phyloP scores from a whole-genome alignment of 2,888 invertebrate species.

The Unio delphinus region DNA sequence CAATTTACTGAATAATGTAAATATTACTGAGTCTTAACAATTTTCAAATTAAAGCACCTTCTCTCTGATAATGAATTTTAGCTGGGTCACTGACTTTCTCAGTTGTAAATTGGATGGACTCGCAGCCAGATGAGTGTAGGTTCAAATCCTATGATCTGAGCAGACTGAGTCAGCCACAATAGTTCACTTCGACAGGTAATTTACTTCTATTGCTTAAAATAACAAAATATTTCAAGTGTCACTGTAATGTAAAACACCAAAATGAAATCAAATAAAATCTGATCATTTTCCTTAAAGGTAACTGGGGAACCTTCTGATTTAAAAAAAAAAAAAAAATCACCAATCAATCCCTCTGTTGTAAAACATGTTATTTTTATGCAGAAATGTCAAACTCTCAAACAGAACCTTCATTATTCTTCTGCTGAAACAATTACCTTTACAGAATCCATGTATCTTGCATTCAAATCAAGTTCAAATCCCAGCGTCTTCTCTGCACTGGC shows the following conservation, averaged over 20 bases:
- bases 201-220: too few relatives aligned
- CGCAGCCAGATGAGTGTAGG: too few relatives aligned
- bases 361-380: not conserved
- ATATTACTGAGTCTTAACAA: not conserved
- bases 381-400: not conserved
- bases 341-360: too few relatives aligned
- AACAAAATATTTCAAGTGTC: too few relatives aligned
- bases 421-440: slow-evolving; percentile 57
- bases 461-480: slow-evolving; percentile 69
- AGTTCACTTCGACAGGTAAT: too few relatives aligned
- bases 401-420: too few relatives aligned
- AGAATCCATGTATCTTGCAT: slow-evolving; percentile 66
- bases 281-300: not conserved
- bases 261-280: not conserved
- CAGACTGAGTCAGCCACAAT: too few relatives aligned
- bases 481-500: slow-evolving; percentile 69
- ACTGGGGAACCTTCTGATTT: too few relatives aligned
- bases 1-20: not conserved
- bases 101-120: not conserved
- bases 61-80: not conserved
- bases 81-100: not conserved
- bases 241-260: too few relatives aligned
- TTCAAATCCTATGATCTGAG: too few relatives aligned
- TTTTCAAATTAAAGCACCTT: not conserved
- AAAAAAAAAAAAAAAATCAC: too few relatives aligned